A percentile compares a stretch with the other conserved stretches of the same genome.
Evolutionary conservation across 2,888 invertebrate genomes (phyloP).

Genomic region (Tetropium fuscum): DNA sequence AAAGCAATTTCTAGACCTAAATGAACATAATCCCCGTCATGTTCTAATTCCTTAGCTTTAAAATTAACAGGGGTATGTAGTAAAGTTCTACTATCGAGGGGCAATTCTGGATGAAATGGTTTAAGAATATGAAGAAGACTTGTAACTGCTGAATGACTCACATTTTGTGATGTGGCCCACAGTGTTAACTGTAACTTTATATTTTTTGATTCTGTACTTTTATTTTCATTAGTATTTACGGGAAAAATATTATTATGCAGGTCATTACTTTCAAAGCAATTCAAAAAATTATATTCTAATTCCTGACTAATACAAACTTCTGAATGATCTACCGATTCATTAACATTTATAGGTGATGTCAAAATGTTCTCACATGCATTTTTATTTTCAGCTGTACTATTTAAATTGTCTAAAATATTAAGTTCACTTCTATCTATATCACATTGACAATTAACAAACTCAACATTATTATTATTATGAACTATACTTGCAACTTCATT

Average conservation of each 20-base stretch:
- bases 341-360: background rate
- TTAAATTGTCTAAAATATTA: constrained; percentile 8
- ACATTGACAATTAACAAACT: background rate
- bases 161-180: constrained; percentile 17
- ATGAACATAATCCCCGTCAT: constrained; percentile 16
- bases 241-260: constrained; percentile 3
- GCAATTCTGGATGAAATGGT: constrained; percentile 34
- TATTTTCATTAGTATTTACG: constrained; percentile 1
- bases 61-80: constrained; percentile 19
- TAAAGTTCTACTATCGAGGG: constrained; percentile 31
- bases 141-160: constrained; percentile 30
- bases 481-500: constrained; percentile 8
- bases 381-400: constrained; percentile 12
- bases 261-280: constrained; percentile 5
- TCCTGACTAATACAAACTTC: constrained; percentile 1
- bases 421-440: constrained; percentile 1
- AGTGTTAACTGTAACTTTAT: background rate
- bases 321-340: constrained; percentile 2
- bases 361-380: constrained; percentile 1
- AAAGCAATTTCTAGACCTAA: constrained; percentile 15
- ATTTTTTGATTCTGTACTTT: constrained; percentile 1
- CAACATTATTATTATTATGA: constrained; percentile 6
- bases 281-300: constrained; percentile 6
- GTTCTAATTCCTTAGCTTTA: constrained; percentile 10
- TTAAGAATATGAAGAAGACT: constrained; percentile 27